Evolutionary conservation across 2,797 vertebrate species (phyloP).

Genomic region (Pangasius macronema): DNA sequence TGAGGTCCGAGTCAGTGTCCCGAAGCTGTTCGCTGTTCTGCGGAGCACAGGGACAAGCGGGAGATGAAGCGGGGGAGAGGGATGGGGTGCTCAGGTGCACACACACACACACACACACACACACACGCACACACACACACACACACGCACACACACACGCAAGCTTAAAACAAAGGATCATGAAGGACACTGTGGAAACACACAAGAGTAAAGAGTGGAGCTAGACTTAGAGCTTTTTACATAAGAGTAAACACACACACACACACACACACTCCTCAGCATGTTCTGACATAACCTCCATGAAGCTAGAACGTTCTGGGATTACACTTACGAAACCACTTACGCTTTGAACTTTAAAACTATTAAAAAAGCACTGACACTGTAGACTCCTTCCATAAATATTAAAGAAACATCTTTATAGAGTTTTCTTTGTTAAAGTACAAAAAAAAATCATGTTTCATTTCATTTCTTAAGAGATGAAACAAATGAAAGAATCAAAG

Average conservation of each 20-base stretch:
- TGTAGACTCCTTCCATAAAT: not conserved
- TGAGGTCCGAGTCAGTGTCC: slow-evolving; percentile 91
- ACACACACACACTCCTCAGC: not conserved
- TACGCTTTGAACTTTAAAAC: not conserved
- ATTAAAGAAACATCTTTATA: not conserved
- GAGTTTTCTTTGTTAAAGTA: not conserved
- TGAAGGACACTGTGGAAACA: slow-evolving; percentile 63
- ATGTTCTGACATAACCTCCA: not conserved
- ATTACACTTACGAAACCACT: not conserved
- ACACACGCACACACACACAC: slow-evolving; percentile 2
- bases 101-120: not conserved
- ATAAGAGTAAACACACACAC: not conserved
- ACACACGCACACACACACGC: slow-evolving; percentile 27
- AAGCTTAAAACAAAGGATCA: slow-evolving; percentile 56
- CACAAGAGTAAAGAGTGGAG: slow-evolving; percentile 46
- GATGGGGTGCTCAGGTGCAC: slow-evolving; percentile 13
- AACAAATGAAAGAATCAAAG: not conserved
- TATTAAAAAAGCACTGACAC: not conserved
- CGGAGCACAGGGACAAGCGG: slow-evolving; percentile 45
- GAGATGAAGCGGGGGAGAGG: slow-evolving; percentile 52
- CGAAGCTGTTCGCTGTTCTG: slow-evolving; percentile 92
- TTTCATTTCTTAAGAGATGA: not conserved
- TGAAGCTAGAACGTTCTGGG: not conserved
- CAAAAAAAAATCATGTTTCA: not conserved
- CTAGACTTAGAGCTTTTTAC: slow-evolving; percentile 44